phyloP scores from a whole-genome alignment of 1,140 invertebrate species.

The Pseudoatta argentina region DNA sequence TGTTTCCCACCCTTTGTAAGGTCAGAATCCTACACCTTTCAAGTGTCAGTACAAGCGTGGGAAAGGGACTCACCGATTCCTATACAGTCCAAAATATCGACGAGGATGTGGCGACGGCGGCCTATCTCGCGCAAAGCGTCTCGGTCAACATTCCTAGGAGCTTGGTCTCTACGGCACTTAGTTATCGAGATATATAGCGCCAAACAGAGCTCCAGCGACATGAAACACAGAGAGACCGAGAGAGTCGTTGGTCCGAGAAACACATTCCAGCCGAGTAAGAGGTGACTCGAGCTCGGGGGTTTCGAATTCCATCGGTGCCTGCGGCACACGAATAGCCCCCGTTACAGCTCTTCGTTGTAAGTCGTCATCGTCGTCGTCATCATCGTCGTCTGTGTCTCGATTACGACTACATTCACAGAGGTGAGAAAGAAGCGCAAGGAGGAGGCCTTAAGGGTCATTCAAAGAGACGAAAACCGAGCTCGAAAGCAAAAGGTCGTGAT shows the following conservation, averaged over 20 bases:
- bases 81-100: constrained; percentile 44
- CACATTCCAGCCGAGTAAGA: constrained; percentile 38
- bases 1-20: constrained; percentile 26
- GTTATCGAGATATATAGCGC: constrained; percentile 48
- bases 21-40: constrained; percentile 33
- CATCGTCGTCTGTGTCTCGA: constrained; percentile 4
- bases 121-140: constrained; percentile 54
- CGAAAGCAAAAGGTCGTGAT: constrained; percentile 11
- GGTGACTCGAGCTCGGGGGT: constrained; percentile 19
- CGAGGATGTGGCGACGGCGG: not conserved
- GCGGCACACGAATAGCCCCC: constrained; percentile 44
- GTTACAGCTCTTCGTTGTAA: constrained; percentile 24
- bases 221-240: not conserved
- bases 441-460: constrained; percentile 19
- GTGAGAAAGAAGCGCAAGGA: constrained; percentile 10
- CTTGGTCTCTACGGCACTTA: constrained; percentile 45
- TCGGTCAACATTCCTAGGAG: constrained; percentile 44
- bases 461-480: constrained; percentile 2
- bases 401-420: constrained; percentile 6
- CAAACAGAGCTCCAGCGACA: constrained; percentile 29
- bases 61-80: constrained; percentile 45
- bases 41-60: constrained; percentile 12
- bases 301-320: constrained; percentile 61
- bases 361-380: constrained; percentile 18
- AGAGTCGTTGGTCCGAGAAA: constrained; percentile 7